Conservation (phyloP, 2,113 vertebrate species). For the Vanacampus margaritifer region DNA sequence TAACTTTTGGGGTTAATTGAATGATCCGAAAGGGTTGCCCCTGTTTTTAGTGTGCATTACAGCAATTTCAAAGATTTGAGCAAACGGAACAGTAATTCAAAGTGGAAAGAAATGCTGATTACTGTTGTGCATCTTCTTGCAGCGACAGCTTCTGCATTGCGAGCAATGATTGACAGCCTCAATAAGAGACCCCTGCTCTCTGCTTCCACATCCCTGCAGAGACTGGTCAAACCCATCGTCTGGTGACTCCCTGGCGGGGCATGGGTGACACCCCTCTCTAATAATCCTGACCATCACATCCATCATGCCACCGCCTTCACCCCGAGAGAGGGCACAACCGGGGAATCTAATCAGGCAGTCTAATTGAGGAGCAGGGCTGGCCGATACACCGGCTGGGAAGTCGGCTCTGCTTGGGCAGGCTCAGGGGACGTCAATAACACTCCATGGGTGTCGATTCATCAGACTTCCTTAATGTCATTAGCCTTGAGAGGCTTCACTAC, state of each 20-base stretch:
- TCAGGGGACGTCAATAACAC: constrained; percentile 71
- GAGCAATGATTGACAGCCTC: constrained; percentile 76
- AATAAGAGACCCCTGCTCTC: constrained; percentile 64
- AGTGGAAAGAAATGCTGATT: constrained; percentile 69
- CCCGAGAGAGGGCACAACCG: constrained; percentile 66
- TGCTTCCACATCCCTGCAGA: constrained; percentile 52
- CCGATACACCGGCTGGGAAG: constrained; percentile 58
- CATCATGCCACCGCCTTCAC: constrained; percentile 68
- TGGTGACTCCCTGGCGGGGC: constrained; percentile 49
- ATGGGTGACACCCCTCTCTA: constrained; percentile 64
- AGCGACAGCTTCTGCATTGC: constrained; percentile 53
- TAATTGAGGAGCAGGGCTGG: constrained; percentile 73
- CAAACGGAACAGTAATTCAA: constrained; percentile 62
- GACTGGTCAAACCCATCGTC: constrained; percentile 64
- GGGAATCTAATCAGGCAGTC: constrained; percentile 78
- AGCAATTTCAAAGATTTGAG: constrained; percentile 58
- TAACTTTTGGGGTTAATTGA: too few species aligned
- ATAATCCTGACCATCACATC: constrained; percentile 68
- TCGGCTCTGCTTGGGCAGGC: constrained; percentile 52
- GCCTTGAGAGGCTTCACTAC: constrained; percentile 68
- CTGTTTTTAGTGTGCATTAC: constrained; percentile 6
- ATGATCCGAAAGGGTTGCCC: too few species aligned
- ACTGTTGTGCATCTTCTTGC: constrained; percentile 57
- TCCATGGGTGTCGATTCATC: constrained; percentile 76
- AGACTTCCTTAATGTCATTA: constrained; percentile 78